A percentile compares a stretch with the other conserved stretches of the same genome.
Conservation (phyloP, 2,113 vertebrate genomes). For the Boleophthalmus pectinirostris region DNA sequence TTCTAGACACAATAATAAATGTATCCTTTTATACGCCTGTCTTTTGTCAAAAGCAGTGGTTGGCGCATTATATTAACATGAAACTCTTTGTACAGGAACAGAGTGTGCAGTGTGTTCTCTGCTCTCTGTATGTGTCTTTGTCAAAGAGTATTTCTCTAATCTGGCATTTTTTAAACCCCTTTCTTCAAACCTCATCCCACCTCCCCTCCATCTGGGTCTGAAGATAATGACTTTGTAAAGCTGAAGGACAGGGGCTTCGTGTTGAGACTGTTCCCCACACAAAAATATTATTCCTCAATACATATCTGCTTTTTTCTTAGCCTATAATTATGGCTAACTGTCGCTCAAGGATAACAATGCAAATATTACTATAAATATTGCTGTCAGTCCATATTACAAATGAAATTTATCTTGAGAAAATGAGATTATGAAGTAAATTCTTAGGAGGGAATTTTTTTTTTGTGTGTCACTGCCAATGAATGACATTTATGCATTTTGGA, state of each 20-base stretch:
- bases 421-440: too few species aligned
- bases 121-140: neutral
- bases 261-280: conserved; percentile 12
- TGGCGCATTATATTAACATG: neutral
- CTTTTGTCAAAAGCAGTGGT: neutral
- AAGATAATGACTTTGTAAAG: conserved; percentile 59
- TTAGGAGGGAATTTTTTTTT: too few species aligned
- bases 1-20: neutral
- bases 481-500: too few species aligned
- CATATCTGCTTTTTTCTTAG: neutral
- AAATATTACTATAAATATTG: too few species aligned
- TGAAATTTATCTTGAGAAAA: too few species aligned
- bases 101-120: neutral
- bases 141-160: neutral
- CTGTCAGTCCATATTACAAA: too few species aligned
- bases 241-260: conserved; percentile 54
- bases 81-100: neutral
- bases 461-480: too few species aligned
- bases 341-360: neutral
- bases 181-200: conserved; percentile 4
- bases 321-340: too few species aligned
- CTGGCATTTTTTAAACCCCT: neutral
- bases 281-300: neutral
- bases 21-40: neutral
- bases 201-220: conserved; percentile 12